Base-by-base conservation (phyloP, 2,888 invertebrate genomes). In the Caenorhabditis parvicauda region DNA sequence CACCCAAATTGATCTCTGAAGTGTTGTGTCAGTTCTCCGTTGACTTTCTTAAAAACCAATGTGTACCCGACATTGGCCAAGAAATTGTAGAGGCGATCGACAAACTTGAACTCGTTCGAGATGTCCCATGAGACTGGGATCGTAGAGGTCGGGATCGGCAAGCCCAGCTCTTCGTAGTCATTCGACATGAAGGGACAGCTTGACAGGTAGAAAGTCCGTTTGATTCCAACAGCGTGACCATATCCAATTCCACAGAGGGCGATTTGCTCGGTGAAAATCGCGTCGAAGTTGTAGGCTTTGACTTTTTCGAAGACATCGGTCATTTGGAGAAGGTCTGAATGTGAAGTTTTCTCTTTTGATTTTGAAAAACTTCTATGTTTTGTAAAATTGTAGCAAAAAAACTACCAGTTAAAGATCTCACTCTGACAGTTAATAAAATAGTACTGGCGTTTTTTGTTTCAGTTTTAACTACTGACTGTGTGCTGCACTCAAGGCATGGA, bases 251-350 rank as follows among this genome's bases (percentile, higher is more conserved):
- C 72, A 52, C 71, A 72, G 0, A 63, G 41, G 47, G 64, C 58
- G 14, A 72, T 47, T 38, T 71, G 71, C 35, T 74, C 74, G 19
- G 58, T 59, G 19, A 74, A 63, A 44, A 56, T 58, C 17, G 70
- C 74, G 39, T 74, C 74, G 21, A 74, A 74, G 7, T 70, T 68
- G 35, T 67, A 64, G 0, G 45, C 53, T n/a, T 55, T 50, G 37
- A 73, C 46, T 46, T 68, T 42, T 2, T 60, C 49, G 21, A 73
- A 59, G 1, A 64, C 21, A 14, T 58, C 51, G 3, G 56, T 58
- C 17, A 58, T 58, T 22, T 66, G 54, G 2, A 63, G 55, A 7
- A 70, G 49, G 35, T 66, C 69, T 67, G 19, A 41, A 67, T n/a
- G n/a, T n/a, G n/a, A n/a, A n/a, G n/a, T n/a, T n/a, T n/a, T n/a